A percentile compares a stretch with the other conserved stretches of the same genome.
phyloP scores from a whole-genome alignment of 2,888 invertebrate species.

The Drosophila limbata region DNA sequence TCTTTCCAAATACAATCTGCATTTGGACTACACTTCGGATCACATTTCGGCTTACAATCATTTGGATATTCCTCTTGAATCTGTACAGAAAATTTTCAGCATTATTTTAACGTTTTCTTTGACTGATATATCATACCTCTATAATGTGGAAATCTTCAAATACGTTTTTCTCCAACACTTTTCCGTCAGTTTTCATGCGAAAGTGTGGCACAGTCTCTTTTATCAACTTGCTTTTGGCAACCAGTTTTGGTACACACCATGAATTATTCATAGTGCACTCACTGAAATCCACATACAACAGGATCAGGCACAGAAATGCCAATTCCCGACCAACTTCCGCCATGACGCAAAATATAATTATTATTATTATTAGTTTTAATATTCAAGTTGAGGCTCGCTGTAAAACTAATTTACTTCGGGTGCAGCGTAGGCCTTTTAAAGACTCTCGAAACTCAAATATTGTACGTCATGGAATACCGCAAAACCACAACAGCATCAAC shows the following conservation, averaged over 20 bases:
- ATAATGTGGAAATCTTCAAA: not conserved
- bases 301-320: constrained; percentile 4
- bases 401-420: constrained; percentile 18
- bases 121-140: not conserved
- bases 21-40: constrained; percentile 5
- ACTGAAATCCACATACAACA: not conserved
- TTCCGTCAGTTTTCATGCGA: not conserved
- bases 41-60: constrained; percentile 21
- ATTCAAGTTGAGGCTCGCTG: not conserved
- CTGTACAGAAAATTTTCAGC: not conserved
- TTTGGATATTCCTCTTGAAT: not conserved
- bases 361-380: not conserved
- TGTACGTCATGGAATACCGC: constrained; percentile 18
- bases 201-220: not conserved
- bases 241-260: not conserved
- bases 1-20: constrained; percentile 11
- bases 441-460: not conserved
- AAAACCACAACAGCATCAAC: not conserved
- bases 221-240: fast-evolving
- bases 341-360: constrained; percentile 8
- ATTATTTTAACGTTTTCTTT: not conserved
- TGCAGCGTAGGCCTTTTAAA: constrained; percentile 1
- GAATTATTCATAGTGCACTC: not conserved
- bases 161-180: fast-evolving
- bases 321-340: not conserved